phyloP scores from a whole-genome alignment of 2,797 vertebrate species.

The Acridotheres tristis region DNA sequence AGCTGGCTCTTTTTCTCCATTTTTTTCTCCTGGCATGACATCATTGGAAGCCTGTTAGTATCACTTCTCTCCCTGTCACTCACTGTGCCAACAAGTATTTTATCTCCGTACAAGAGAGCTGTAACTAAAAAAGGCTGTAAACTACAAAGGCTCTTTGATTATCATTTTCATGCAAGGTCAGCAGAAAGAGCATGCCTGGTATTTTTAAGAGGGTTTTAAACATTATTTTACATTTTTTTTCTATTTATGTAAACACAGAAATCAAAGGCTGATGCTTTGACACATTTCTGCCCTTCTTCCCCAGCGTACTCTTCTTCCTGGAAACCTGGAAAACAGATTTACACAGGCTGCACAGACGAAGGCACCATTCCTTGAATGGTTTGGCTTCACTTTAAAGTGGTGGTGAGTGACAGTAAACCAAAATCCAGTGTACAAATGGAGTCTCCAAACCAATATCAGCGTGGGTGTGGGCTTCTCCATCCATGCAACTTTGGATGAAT shows the following conservation, averaged over 20 bases:
- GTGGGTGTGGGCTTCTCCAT: background rate
- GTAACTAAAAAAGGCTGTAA: background rate
- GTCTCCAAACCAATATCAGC: background rate
- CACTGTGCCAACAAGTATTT: slow-evolving; percentile 7
- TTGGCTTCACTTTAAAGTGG: background rate
- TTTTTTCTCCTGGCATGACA: background rate
- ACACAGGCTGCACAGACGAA: background rate
- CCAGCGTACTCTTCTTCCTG: rapidly evolving
- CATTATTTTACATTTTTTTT: background rate
- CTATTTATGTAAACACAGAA: background rate
- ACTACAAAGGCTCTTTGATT: slow-evolving; percentile 42
- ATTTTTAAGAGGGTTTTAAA: slow-evolving; percentile 6
- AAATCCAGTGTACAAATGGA: background rate
- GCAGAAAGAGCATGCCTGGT: background rate
- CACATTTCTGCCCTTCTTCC: background rate
- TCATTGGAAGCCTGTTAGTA: background rate
- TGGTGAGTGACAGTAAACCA: background rate
- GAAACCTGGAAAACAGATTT: background rate
- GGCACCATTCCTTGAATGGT: background rate
- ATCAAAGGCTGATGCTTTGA: background rate
- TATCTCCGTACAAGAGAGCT: background rate
- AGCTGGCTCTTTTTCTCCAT: background rate
- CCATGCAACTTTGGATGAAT: background rate
- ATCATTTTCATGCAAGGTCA: slow-evolving; percentile 30
- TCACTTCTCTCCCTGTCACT: background rate